Percentiles rank a stretch among this genome's conserved stretches.
Conservation (phyloP, 1,140 invertebrate genomes). For the Panulirus ornatus region DNA sequence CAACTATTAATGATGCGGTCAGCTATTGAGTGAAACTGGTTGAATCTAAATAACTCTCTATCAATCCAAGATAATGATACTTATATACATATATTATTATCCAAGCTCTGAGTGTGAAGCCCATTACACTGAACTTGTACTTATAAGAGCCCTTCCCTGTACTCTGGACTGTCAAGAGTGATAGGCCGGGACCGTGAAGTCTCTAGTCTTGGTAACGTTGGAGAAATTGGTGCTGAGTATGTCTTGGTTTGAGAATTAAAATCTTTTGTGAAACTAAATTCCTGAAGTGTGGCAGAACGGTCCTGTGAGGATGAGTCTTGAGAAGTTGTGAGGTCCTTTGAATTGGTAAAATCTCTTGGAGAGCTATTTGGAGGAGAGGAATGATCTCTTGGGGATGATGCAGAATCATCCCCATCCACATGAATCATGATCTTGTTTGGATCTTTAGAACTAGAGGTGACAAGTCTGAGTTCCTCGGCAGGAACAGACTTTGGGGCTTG, state of each 20-base stretch:
- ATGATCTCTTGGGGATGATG: constrained; percentile 56
- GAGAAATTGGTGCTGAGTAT: constrained; percentile 47
- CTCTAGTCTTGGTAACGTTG: constrained; percentile 53
- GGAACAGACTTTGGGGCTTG: constrained; percentile 25
- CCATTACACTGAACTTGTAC: constrained; percentile 36
- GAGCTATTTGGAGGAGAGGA: constrained; percentile 49
- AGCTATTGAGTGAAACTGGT: constrained; percentile 15
- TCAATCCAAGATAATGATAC: constrained; percentile 32
- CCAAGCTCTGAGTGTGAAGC: constrained; percentile 39
- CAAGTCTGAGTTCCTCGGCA: constrained; percentile 23
- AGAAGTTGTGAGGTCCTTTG: neutral
- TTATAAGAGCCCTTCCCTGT: constrained; percentile 61
- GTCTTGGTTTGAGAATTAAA: constrained; percentile 4
- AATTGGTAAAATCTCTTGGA: constrained; percentile 42
- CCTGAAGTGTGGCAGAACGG: constrained; percentile 43
- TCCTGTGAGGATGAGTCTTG: constrained; percentile 41
- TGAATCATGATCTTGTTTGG: constrained; percentile 75
- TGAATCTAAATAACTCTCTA: constrained; percentile 14
- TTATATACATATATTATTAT: constrained; percentile 47
- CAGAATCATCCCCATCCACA: constrained; percentile 71
- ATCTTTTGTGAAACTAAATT: constrained; percentile 43
- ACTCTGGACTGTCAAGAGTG: constrained; percentile 70
- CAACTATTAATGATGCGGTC: constrained; percentile 16
- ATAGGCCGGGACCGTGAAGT: constrained; percentile 58
- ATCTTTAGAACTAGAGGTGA: constrained; percentile 42